A percentile compares a stretch with the other conserved stretches of the same genome.
Conservation (phyloP, 2,888 invertebrate species). For the Acanthopleura granulata region DNA sequence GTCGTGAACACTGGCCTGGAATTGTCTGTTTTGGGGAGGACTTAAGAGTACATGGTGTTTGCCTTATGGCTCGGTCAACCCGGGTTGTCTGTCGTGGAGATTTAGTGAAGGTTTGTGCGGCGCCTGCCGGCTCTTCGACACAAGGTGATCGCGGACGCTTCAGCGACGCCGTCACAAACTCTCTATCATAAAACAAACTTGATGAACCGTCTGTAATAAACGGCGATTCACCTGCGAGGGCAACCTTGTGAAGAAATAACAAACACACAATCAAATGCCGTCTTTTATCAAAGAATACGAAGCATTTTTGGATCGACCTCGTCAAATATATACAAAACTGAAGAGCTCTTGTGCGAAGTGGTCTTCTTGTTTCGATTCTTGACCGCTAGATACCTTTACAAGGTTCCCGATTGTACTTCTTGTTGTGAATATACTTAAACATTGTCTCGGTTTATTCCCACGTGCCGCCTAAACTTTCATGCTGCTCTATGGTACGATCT, state of each 20-base stretch:
- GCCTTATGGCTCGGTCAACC: conserved; percentile 7
- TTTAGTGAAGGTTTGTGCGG: background rate
- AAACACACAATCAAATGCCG: conserved; percentile 2
- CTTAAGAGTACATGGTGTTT: background rate
- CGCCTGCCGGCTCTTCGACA: background rate
- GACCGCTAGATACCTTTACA: no score
- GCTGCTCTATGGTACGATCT: no score
- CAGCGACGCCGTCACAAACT: background rate
- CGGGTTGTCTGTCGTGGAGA: background rate
- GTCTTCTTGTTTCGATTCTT: no score
- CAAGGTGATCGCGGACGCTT: background rate
- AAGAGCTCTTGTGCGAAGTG: no score
- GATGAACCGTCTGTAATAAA: background rate
- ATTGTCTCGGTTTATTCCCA: no score
- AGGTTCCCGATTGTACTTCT: no score
- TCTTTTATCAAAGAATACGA: background rate
- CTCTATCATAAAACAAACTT: conserved; percentile 12
- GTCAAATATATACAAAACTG: background rate
- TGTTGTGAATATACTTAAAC: no score
- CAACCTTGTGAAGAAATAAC: conserved; percentile 10
- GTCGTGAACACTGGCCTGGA: background rate
- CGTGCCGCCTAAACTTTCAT: no score
- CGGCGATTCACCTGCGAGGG: background rate
- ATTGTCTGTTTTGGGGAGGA: background rate
- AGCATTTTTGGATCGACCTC: background rate